Percentiles rank a stretch among this genome's conserved stretches.
These are phyloP conservation scores for Pseudopipra pipra DNA, from an alignment of 2,113 vertebrate genomes.

Conservation along the genomic window DNA sequence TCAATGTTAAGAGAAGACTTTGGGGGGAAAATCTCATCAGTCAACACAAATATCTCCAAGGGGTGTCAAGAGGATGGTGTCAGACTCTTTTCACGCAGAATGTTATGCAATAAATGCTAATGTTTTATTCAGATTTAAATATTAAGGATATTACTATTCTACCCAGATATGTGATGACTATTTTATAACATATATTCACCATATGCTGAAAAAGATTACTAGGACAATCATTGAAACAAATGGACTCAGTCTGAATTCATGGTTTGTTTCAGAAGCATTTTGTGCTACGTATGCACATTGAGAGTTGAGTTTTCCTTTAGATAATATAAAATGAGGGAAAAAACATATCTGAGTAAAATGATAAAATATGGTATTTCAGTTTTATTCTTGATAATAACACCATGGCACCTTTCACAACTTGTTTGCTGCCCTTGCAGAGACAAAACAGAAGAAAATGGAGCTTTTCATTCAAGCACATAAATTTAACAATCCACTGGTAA, in stretches of 20 bases:
- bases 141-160: background rate
- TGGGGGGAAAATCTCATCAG: background rate
- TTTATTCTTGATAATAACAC: background rate
- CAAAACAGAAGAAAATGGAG: background rate
- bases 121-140: background rate
- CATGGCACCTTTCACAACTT: background rate
- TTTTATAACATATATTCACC: background rate
- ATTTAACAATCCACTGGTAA: background rate
- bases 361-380: background rate
- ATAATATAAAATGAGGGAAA: background rate
- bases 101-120: fast-evolving
- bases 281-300: fast-evolving
- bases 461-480: fast-evolving
- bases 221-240: background rate
- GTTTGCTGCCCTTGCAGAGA: background rate
- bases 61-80: background rate
- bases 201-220: background rate
- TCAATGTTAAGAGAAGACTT: background rate
- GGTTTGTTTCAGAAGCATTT: background rate
- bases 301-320: background rate
- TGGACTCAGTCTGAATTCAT: background rate
- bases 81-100: background rate
- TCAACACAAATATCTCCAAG: background rate
- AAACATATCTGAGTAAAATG: background rate
- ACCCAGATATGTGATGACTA: background rate